Base-by-base conservation (phyloP, 2,888 invertebrate species). In the Platycnemis pennipes region DNA sequence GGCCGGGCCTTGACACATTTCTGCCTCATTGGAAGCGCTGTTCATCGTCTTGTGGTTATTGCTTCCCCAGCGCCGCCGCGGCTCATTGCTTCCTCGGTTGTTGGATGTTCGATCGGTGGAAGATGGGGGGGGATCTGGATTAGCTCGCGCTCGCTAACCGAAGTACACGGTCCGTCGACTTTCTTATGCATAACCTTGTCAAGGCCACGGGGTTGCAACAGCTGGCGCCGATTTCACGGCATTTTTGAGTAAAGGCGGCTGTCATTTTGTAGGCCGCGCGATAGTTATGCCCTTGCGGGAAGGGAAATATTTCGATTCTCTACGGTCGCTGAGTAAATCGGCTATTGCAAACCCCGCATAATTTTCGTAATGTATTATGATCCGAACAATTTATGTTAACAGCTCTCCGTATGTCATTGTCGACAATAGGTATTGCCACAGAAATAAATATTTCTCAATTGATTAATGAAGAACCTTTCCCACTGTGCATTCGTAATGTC, bases 171-270 rank as follows among this genome's bases (percentile, higher is more conserved):
- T 77, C 77, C 37, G 37, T 26, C 77, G 77, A 77, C n/a, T 77
- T 77, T 77, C 77, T 37, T 37, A 77, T 77, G 16, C 77, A 77
- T 77, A 77, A 77, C 77, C 77, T 77, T 77, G 37, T 37, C 77
- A 77, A 77, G 77, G 77, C 77, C 77, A 37, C 37, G 31, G 1
- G n/a, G 77, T 77, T 77, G 5, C 77, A 37, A 77, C 77, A 77
- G 77, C 31, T 77, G 77, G 77, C 13, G 37, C 77, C 31, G 77
- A 37, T 77, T 77, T 37, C 77, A 37, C 77, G 37, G 37, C 11
- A 37, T 22, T n/a, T 13, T n/a, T 37, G 37, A 13, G 37, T 31
- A 37, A 77, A 13, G 77, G 37, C 26, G 37, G 37, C n/a, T 37
- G 77, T 77, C 37, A 37, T 37, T 37, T 77, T 37, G n/a, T 37